A percentile compares a stretch with the other conserved stretches of the same genome.
Evolutionary conservation across 2,888 invertebrate genomes (phyloP).

Genomic region (Phengaris arion): DNA sequence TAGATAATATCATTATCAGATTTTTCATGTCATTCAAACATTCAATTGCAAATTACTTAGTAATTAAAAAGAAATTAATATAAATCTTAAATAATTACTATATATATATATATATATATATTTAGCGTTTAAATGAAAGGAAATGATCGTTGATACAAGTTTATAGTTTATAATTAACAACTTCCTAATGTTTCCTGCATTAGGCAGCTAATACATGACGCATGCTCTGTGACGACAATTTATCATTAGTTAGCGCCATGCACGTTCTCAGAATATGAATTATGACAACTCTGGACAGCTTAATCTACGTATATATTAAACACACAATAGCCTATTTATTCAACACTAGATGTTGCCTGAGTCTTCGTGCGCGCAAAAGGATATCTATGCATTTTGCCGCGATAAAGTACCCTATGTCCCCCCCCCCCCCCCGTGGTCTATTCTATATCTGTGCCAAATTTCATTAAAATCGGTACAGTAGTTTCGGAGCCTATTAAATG

Average conservation of each 20-base stretch:
- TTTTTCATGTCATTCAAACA: background rate
- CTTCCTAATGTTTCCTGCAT: slow-evolving; percentile 1
- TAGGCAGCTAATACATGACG: background rate
- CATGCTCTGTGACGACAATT: slow-evolving; percentile 3
- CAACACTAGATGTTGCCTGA: no score
- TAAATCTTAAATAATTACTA: no score
- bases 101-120: no score
- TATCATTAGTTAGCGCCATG: slow-evolving; percentile 8
- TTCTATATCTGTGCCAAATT: background rate
- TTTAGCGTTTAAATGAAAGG: background rate
- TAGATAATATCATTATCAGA: background rate
- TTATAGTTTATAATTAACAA: background rate
- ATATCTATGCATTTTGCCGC: no score
- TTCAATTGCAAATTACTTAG: background rate
- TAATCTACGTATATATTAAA: background rate
- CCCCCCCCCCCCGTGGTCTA: no score
- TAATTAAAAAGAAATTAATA: background rate
- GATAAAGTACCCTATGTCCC: no score
- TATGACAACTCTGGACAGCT: background rate
- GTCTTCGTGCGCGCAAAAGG: no score
- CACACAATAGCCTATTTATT: background rate
- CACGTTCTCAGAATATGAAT: background rate
- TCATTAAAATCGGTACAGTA: background rate
- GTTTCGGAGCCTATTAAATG: background rate
- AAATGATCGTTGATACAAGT: background rate